Evolutionary conservation across 1,140 invertebrate genomes (phyloP).

Genomic region (Drosophila tristis): DNA sequence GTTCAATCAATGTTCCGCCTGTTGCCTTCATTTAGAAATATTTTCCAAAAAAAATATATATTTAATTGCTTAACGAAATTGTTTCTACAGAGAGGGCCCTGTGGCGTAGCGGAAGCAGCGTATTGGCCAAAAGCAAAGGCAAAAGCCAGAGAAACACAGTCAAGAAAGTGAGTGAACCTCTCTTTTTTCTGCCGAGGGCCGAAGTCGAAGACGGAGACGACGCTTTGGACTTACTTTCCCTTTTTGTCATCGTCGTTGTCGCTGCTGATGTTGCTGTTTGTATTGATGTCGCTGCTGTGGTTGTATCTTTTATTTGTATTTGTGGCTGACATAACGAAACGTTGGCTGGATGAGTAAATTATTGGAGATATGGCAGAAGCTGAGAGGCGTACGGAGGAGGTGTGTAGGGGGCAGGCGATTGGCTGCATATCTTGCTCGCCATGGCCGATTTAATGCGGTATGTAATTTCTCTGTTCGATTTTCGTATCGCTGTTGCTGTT

Average conservation of each 20-base stretch:
- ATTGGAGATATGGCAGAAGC: not conserved
- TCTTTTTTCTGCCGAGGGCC: conserved; percentile 47
- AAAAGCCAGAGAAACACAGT: conserved; percentile 35
- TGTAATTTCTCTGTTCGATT: conserved; percentile 57
- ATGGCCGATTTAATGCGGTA: conserved; percentile 22
- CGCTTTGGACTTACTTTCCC: conserved; percentile 78
- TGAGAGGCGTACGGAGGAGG: conserved; percentile 1
- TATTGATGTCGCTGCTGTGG: not conserved
- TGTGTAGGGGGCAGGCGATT: conserved; percentile 35
- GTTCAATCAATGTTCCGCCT: not conserved
- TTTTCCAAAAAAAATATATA: conserved; percentile 11
- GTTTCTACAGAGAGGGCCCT: conserved; percentile 18
- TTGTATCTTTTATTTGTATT: conserved; percentile 1
- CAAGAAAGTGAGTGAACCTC: conserved; percentile 59
- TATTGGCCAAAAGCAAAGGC: conserved; percentile 53
- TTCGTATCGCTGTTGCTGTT: conserved; percentile 15
- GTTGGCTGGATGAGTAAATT: conserved; percentile 23
- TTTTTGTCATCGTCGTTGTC: conserved; percentile 63
- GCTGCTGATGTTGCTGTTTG: conserved; percentile 16
- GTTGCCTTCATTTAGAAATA: not conserved
- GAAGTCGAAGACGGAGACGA: conserved; percentile 44
- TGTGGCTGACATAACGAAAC: conserved; percentile 69
- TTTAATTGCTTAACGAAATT: conserved; percentile 55
- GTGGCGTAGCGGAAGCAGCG: conserved; percentile 49
- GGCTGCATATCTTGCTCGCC: conserved; percentile 58